These are phyloP conservation scores for Cydia pomonella DNA, from an alignment of 1,140 invertebrate genomes.

Conservation along the genomic window DNA sequence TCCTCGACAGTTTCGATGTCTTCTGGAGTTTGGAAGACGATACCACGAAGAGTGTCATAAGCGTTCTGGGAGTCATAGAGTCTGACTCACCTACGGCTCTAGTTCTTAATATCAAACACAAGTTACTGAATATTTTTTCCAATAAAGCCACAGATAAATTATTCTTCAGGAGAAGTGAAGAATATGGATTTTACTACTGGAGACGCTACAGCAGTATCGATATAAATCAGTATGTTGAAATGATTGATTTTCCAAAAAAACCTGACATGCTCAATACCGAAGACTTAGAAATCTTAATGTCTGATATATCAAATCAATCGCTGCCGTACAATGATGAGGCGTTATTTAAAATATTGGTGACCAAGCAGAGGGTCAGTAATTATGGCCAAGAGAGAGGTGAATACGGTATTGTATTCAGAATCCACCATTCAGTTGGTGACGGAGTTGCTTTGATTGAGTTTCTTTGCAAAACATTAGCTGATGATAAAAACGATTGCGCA, in stretches of 20 bases:
- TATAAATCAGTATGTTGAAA: conserved; percentile 67
- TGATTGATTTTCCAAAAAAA: conserved; percentile 60
- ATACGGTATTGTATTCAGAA: conserved; percentile 77
- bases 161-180: conserved; percentile 68
- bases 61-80: conserved; percentile 75
- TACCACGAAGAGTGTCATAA: conserved; percentile 67
- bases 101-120: conserved; percentile 52
- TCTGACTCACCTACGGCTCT: conserved; percentile 51
- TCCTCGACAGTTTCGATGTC: conserved; percentile 77
- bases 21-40: conserved; percentile 80
- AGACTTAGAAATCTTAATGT: conserved; percentile 66
- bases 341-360: conserved; percentile 79
- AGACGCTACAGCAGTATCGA: conserved; percentile 62
- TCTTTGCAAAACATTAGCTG: conserved; percentile 72
- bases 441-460: conserved; percentile 77
- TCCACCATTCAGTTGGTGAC: conserved; percentile 80
- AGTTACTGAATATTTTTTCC: conserved; percentile 44
- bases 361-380: conserved; percentile 58
- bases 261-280: conserved; percentile 47
- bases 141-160: conserved; percentile 61
- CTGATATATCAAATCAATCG: conserved; percentile 61
- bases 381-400: conserved; percentile 43
- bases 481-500: conserved; percentile 46
- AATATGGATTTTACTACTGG: conserved; percentile 81
- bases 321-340: conserved; percentile 74